Percentiles rank a stretch among this genome's conserved stretches.
phyloP scores from a whole-genome alignment of 2,888 invertebrate species.

The Athetis lepigone region DNA sequence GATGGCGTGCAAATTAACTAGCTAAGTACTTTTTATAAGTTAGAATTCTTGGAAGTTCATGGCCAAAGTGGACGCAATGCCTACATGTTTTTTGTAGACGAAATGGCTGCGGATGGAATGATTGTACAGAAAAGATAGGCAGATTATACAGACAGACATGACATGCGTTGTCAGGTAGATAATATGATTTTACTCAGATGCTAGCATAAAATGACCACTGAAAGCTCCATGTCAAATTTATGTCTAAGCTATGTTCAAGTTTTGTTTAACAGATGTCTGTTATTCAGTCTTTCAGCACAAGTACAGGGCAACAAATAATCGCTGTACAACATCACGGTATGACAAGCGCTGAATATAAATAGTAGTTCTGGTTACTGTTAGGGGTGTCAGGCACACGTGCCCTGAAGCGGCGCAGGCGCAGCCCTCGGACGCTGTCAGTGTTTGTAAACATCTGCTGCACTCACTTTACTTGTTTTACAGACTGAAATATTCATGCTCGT shows the following conservation, averaged over 20 bases:
- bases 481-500: conserved; percentile 47
- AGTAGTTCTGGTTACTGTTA: conserved; percentile 79
- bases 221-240: not conserved
- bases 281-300: conserved; percentile 38
- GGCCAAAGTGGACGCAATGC: conserved; percentile 10
- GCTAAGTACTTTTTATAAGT: conserved; percentile 38
- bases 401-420: conserved; percentile 77
- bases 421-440: conserved; percentile 58
- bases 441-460: conserved; percentile 72
- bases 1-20: conserved; percentile 66
- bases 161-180: too few relatives aligned
- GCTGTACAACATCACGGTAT: conserved; percentile 70
- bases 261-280: conserved; percentile 13
- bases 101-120: too few relatives aligned
- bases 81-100: conserved; percentile 2
- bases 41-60: conserved; percentile 38
- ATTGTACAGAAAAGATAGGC: too few relatives aligned
- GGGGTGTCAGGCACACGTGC: conserved; percentile 67
- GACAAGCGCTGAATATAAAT: conserved; percentile 71
- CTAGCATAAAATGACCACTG: not conserved
- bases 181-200: not conserved
- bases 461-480: conserved; percentile 51
- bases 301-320: conserved; percentile 59
- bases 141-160: too few relatives aligned
- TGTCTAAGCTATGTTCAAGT: conserved; percentile 2